Percentiles rank a stretch among this genome's conserved stretches.
phyloP scores from a whole-genome alignment of 2,888 invertebrate species.

The Idaea straminata region DNA sequence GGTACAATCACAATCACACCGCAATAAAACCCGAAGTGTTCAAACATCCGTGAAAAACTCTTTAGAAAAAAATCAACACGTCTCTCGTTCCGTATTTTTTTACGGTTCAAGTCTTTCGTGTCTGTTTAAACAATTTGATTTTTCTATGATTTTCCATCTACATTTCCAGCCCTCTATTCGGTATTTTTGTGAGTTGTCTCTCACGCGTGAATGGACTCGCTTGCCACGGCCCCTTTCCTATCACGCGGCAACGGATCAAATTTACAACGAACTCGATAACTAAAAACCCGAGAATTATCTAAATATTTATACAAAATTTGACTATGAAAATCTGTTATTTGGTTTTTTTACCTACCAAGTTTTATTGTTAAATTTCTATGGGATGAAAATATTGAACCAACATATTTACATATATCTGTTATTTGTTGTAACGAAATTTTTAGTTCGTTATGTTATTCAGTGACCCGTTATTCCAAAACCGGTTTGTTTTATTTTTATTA shows the following conservation, averaged over 20 bases:
- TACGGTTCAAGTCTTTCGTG: conserved; percentile 17
- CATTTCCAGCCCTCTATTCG: conserved; percentile 28
- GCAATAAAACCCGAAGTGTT: conserved; percentile 21
- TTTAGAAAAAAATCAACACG: conserved; percentile 8
- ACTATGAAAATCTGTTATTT: not conserved
- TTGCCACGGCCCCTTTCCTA: conserved; percentile 42
- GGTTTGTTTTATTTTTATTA: conserved; percentile 38
- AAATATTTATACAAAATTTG: not conserved
- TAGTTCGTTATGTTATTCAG: not conserved
- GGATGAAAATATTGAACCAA: no score
- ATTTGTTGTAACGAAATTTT: not conserved
- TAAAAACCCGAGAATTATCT: not conserved
- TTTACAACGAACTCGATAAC: conserved; percentile 50
- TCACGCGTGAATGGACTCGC: conserved; percentile 59
- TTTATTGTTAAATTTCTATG: not conserved
- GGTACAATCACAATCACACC: not conserved
- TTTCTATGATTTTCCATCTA: conserved; percentile 31
- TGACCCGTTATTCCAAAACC: not conserved
- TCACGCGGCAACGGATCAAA: conserved; percentile 52
- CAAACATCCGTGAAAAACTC: conserved; percentile 26
- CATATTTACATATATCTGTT: no score
- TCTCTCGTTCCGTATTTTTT: conserved; percentile 10
- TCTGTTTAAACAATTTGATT: conserved; percentile 32
- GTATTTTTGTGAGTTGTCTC: conserved; percentile 65
- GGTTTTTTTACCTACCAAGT: not conserved